Evolutionary conservation across 1,140 invertebrate genomes (phyloP), one percentile per base, ranked within the genome.

Genomic region (Diachasmimorpha longicaudata): DNA sequence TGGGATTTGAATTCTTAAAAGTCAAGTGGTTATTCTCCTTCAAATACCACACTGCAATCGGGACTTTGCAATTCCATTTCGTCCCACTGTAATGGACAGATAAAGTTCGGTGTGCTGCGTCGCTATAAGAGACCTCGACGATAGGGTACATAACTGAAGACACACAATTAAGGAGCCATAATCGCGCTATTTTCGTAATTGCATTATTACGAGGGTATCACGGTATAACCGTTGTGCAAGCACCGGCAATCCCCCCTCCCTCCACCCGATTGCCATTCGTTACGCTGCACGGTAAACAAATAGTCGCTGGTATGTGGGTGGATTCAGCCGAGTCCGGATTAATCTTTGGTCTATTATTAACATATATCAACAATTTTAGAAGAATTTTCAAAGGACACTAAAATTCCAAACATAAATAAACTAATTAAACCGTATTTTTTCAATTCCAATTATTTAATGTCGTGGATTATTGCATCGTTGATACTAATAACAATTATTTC

Each of bases 121-220:
- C 19, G 23, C 19, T 63, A 63, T 63, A 63, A 63, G 58, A 63
- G 58, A 63, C 58, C 58, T 31, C 31, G 31, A 31, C 31, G 31
- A 31, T 31, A 31, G 23, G 70, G 58, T 71, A 68, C 75, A 72
- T 72, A 76, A 72, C 75, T 42, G 75, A 68, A 72, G 75, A 67
- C 70, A 70, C 77, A 70, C 78, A 76, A 69, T 80, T 77, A 84
- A 83, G 79, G 73, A 83, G 81, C 81, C 78, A 79, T 85, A 86
- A 85, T 84, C 82, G 79, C 77, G 80, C 81, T 81, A 82, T 85
- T 84, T 85, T 86, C 81, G 83, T 85, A 85, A 86, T 85, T 82
- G 80, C 82, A 83, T 85, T 84, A 85, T 84, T 86, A 84, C 83
- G 80, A 83, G 80, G 79, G 81, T 84, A 85, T 78, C 48, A 23